Base-by-base conservation (phyloP, 2,888 invertebrate genomes). In the Eristalis pertinax region DNA sequence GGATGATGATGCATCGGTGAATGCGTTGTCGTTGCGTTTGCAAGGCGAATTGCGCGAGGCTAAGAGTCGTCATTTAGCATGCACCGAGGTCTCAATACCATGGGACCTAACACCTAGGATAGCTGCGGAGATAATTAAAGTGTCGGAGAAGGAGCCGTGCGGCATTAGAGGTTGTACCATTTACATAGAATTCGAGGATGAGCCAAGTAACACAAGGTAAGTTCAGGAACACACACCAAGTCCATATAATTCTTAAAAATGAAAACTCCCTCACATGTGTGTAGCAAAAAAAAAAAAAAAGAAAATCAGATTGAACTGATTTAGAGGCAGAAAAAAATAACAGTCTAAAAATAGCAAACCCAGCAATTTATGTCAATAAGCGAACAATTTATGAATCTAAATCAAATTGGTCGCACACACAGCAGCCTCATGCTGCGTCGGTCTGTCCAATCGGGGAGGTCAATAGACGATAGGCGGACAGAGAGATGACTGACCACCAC, bases 141-240 rank as follows among this genome's bases (percentile, higher is more conserved):
- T 97, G 94, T 97, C 98, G 1, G 97, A 97, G 92, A 96, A 96
- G 72, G 98, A 98, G 93, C 98, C 98, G 22, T 98, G 97, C 93
- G 98, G 98, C 70, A 95, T 98, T 68, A 94, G 97, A 89, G 98
- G 98, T 56, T 97, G 97, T 91, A 96, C 96, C n/a, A 94, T 98
- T 89, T 97, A 96, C 93, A 95, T 98, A 81, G 96, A 96, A 93
- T 96, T 97, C 90, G 96, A 97, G 92, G 96, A 96, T 69, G 95
- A 95, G 90, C 94, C 94, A 86, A 94, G 92, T 86, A 93, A 94
- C 89, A 92, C 95, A 87, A 95, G 95, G 92, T 93, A 89, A 90
- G 91, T 86, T 72, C 4, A 26, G 26, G n/a, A n/a, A 26, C 26
- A 26, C 26, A n/a, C 11, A 10, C 10, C 1, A 15, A 56, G 43